Evolutionary conservation across 1,140 invertebrate genomes (phyloP).

Genomic region (Drosophila bipectinata): DNA sequence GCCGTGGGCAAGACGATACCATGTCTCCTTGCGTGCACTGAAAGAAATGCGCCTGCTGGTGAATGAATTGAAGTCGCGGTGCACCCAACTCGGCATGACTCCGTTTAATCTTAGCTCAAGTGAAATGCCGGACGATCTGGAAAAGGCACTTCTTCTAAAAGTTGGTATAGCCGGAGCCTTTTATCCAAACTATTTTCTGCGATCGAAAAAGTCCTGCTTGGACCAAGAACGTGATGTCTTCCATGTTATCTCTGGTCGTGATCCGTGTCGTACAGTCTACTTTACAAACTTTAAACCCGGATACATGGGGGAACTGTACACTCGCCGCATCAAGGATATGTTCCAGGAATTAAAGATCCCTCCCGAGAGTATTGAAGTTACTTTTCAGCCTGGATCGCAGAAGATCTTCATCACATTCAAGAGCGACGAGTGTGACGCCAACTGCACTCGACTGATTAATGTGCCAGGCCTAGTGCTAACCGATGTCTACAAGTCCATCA

Average conservation of each 20-base stretch:
- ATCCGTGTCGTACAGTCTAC: constrained; percentile 91
- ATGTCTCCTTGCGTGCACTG: constrained; percentile 89
- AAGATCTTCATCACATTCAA: constrained; percentile 87
- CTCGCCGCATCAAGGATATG: constrained; percentile 85
- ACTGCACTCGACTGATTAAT: constrained; percentile 4
- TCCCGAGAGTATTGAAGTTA: constrained; percentile 85
- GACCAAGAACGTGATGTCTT: constrained; percentile 86
- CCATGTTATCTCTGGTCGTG: constrained; percentile 87
- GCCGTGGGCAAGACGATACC: constrained; percentile 89
- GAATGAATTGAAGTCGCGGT: constrained; percentile 87
- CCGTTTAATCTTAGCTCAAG: constrained; percentile 61
- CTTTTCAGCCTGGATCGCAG: constrained; percentile 86
- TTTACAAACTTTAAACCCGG: constrained; percentile 87
- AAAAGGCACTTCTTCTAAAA: constrained; percentile 87
- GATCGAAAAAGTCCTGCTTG: constrained; percentile 85
- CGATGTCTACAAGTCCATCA: constrained; percentile 92
- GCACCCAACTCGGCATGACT: constrained; percentile 84
- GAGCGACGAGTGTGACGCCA: constrained; percentile 45
- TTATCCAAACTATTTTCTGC: constrained; percentile 95
- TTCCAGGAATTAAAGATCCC: constrained; percentile 83
- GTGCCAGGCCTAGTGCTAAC: constrained; percentile 87
- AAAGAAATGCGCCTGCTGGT: constrained; percentile 90
- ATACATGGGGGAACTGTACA: constrained; percentile 90
- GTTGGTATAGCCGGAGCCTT: constrained; percentile 89
- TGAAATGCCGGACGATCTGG: constrained; percentile 83